A percentile compares a stretch with the other conserved stretches of the same genome.
These are phyloP conservation scores for Syndactyla subalaris DNA, from an alignment of 2,797 vertebrate genomes.

Conservation along the genomic window DNA sequence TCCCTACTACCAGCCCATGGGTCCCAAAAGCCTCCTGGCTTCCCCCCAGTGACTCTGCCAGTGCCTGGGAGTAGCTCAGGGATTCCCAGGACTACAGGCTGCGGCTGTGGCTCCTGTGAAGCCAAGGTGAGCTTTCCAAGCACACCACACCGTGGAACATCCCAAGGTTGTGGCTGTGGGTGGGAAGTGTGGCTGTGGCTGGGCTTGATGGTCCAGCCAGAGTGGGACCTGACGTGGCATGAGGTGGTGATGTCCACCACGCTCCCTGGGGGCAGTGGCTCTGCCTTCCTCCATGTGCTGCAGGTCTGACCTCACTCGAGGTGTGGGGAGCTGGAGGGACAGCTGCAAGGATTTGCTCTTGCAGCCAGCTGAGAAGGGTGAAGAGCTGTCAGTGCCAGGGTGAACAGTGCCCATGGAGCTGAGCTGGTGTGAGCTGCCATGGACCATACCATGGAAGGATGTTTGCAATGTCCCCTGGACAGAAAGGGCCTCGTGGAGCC, in stretches of 20 bases:
- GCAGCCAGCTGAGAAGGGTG: not conserved
- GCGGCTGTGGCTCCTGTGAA: not conserved
- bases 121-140: not conserved
- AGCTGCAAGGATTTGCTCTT: not conserved
- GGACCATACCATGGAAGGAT: not conserved
- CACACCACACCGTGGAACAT: rapidly evolving
- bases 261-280: rapidly evolving
- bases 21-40: not conserved
- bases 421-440: not conserved
- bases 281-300: not conserved
- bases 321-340: not conserved
- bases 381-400: not conserved
- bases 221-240: rapidly evolving
- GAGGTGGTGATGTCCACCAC: rapidly evolving
- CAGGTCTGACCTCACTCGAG: not conserved
- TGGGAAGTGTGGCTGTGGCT: not conserved
- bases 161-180: not conserved
- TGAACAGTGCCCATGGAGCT: not conserved
- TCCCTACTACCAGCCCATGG: rapidly evolving
- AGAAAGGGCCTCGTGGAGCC: not conserved
- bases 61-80: not conserved
- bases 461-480: not conserved
- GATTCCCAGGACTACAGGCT: not conserved
- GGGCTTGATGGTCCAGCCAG: not conserved
- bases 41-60: not conserved